A percentile compares a stretch with the other conserved stretches of the same genome.
Conservation (phyloP, 2,113 vertebrate species). For the Tenebrosternarchus preto region DNA sequence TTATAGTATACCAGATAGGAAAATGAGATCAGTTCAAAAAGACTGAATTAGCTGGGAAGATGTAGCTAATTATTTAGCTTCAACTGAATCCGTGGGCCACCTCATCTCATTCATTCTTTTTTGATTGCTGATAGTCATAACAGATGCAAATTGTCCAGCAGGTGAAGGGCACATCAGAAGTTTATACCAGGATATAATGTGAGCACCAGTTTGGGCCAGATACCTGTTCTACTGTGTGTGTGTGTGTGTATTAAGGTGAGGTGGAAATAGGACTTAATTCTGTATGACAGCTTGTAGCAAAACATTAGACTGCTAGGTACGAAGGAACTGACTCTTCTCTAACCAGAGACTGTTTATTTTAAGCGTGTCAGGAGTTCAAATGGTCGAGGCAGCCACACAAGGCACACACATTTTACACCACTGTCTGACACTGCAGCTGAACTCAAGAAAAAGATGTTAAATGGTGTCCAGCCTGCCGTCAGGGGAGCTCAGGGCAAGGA, state of each 20-base stretch:
- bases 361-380: slow-evolving; percentile 53
- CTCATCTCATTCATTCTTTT: background rate
- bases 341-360: slow-evolving; percentile 48
- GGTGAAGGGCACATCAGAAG: background rate
- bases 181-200: background rate
- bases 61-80: background rate
- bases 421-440: slow-evolving; percentile 46
- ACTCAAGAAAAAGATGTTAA: slow-evolving; percentile 29
- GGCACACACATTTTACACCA: slow-evolving; percentile 25
- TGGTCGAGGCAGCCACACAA: slow-evolving; percentile 48
- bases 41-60: no score
- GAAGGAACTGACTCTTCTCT: slow-evolving; percentile 40
- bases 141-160: background rate
- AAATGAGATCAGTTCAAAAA: slow-evolving; percentile 1
- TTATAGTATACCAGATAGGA: background rate
- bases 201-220: background rate
- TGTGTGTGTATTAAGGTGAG: slow-evolving; percentile 35
- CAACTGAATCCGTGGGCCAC: background rate
- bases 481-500: background rate
- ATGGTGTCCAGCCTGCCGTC: slow-evolving; percentile 10
- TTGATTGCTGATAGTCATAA: background rate
- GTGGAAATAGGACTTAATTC: slow-evolving; percentile 50
- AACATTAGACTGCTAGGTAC: slow-evolving; percentile 41
- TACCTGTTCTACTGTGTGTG: background rate
- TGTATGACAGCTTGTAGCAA: slow-evolving; percentile 61